A percentile compares a stretch with the other conserved stretches of the same genome.
Conservation (phyloP, 2,888 invertebrate genomes). For the Dryobotodes eremita region DNA sequence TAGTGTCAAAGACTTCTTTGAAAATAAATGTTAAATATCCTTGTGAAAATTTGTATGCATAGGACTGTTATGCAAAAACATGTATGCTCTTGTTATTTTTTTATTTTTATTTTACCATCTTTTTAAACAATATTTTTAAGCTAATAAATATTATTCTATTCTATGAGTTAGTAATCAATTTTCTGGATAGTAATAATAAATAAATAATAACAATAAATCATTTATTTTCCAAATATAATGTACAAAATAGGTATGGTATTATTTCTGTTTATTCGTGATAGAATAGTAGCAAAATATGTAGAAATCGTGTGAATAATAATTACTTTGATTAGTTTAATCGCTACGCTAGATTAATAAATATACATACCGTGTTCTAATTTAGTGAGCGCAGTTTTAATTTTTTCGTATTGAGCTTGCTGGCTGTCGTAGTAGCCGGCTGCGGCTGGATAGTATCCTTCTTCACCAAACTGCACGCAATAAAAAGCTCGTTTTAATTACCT, state of each 20-base stretch:
- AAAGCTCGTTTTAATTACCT: conserved; percentile 28
- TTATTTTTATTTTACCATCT: too few relatives aligned
- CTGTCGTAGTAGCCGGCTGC: conserved; percentile 74
- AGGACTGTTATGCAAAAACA: too few relatives aligned
- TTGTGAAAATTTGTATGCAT: too few relatives aligned
- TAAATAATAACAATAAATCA: too few relatives aligned
- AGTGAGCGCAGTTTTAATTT: conserved; percentile 77
- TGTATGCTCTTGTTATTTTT: too few relatives aligned
- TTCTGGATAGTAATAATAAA: background rate
- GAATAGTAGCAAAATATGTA: background rate
- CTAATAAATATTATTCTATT: too few relatives aligned
- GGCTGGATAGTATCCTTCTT: conserved; percentile 77
- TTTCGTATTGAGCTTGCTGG: conserved; percentile 69
- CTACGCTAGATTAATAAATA: conserved; percentile 6
- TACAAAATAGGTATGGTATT: background rate
- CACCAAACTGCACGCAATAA: conserved; percentile 74
- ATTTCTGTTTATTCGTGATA: background rate
- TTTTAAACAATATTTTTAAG: too few relatives aligned
- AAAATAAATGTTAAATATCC: too few relatives aligned
- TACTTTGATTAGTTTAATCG: conserved; percentile 2
- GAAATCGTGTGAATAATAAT: conserved; percentile 1
- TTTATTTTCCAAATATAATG: too few relatives aligned
- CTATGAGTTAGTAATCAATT: background rate
- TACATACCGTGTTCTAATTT: conserved; percentile 80
- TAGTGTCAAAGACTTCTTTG: too few relatives aligned